Percentiles rank a stretch among this genome's conserved stretches.
phyloP scores from a whole-genome alignment of 2,797 vertebrate genomes.

The Dromococcyx pavoninus region DNA sequence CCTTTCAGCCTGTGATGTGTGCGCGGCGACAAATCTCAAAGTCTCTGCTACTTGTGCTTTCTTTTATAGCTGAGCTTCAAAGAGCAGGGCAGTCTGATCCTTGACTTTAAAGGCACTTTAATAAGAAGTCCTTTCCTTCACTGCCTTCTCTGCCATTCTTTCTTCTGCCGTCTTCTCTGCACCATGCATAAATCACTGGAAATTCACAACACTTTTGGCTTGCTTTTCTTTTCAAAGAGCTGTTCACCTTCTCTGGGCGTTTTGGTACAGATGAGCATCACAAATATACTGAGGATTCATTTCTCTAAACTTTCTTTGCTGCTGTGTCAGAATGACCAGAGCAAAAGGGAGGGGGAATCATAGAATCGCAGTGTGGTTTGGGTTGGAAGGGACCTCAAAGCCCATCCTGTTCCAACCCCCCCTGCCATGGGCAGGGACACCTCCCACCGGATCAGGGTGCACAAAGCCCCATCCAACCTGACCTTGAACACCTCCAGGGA shows the following conservation, averaged over 20 bases:
- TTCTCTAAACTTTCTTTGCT: conserved; percentile 33
- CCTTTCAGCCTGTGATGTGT: background rate
- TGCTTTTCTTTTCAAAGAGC: background rate
- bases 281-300: background rate
- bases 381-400: too few relatives aligned
- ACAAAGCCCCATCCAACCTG: too few relatives aligned
- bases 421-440: too few relatives aligned
- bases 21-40: background rate
- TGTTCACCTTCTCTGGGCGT: background rate
- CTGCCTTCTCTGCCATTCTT: background rate
- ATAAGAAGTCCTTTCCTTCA: background rate
- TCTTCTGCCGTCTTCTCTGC: background rate
- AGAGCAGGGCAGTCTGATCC: background rate
- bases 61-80: background rate
- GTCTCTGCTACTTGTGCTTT: background rate
- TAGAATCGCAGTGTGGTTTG: too few relatives aligned
- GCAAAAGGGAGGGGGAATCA: background rate
- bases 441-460: too few relatives aligned
- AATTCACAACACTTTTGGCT: background rate
- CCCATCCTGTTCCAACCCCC: too few relatives aligned
- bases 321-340: background rate
- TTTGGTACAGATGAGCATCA: background rate
- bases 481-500: too few relatives aligned
- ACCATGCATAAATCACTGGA: background rate
- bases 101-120: background rate